Conservation (phyloP, 2,797 vertebrate species). For the Lithobates pipiens region DNA sequence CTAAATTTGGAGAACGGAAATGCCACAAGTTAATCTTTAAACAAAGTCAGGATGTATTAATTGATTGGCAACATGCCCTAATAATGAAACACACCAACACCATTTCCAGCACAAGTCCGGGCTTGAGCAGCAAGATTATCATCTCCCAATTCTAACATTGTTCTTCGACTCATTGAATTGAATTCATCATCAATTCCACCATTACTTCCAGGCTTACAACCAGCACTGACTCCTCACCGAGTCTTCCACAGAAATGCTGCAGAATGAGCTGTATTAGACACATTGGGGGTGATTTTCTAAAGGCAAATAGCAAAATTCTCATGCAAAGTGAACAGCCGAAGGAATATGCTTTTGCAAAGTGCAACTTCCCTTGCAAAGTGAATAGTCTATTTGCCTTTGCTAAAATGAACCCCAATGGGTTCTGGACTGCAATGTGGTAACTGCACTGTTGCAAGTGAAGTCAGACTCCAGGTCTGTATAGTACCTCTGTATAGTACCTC, state of each 20-base stretch:
- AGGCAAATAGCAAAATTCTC: too few relatives aligned
- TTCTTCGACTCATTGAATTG: neutral
- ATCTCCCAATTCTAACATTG: neutral
- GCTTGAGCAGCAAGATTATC: neutral
- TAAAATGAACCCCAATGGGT: too few relatives aligned
- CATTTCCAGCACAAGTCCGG: conserved; percentile 14
- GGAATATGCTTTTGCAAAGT: too few relatives aligned
- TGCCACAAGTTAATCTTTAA: neutral
- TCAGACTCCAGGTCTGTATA: too few relatives aligned
- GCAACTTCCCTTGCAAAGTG: too few relatives aligned
- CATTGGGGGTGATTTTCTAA: too few relatives aligned
- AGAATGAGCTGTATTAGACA: too few relatives aligned
- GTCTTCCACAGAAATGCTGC: neutral
- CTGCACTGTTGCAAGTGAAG: too few relatives aligned
- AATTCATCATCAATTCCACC: neutral
- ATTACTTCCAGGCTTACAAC: neutral
- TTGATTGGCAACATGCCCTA: neutral
- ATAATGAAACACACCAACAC: conserved; percentile 2
- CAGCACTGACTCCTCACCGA: neutral
- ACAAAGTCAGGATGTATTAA: neutral
- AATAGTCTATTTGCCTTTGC: too few relatives aligned
- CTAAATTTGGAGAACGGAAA: neutral
- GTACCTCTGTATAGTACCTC: too few relatives aligned
- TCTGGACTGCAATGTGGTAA: too few relatives aligned
- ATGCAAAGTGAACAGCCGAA: too few relatives aligned